Evolutionary conservation across 2,113 vertebrate genomes (phyloP), one percentile per base, ranked within the genome.

Genomic region (Thalassarche chlororhynchos): DNA sequence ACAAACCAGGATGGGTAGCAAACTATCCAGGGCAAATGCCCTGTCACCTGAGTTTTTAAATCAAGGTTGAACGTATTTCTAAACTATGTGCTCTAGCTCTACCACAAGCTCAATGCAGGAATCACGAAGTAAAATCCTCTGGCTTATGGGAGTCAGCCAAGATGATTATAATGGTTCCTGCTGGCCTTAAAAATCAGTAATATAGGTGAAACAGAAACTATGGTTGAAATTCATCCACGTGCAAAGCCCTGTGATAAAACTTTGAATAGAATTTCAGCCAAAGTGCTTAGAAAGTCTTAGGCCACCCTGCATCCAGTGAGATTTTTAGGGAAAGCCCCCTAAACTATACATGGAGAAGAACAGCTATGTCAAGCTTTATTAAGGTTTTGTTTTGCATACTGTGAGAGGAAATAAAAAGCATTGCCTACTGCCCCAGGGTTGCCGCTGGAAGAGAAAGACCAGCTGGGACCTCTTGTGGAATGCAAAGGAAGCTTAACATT

Each of bases 381-480:
- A 90, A 90, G 21, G 34, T 83, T 91, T 87, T 85, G 64, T 62
- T 83, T 88, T 96, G 84, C 66, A 70, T 71, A 84, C 49, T 78
- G 38, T 66, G 60, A 91, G 60, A 94, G 38, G 60, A 96, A 97
- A 93, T 46, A 96, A 65, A 96, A 96, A 89, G 66, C 93, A 74
- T 2, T 44, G 89, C 71, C 75, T 93, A 84, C 89, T 94, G 94
- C 95, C 96, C 95, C 42, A 52, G 75, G 89, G 93, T 68, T 80
- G 87, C 81, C 6, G 65, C 93, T 96, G 82, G 58, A 90, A 96
- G 96, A 94, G 85, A 96, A 97, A 93, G 91, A 95, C 84, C 91
- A 91, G 94, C 92, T 97, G 92, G 94, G 95, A 97, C 95, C 92
- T 96, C 94, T 96, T 87, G 91, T 97, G 97, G 96, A 97, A 97